These are phyloP conservation scores for Platysternon megacephalum DNA, from an alignment of 2,113 vertebrate species.

Conservation along the genomic window DNA sequence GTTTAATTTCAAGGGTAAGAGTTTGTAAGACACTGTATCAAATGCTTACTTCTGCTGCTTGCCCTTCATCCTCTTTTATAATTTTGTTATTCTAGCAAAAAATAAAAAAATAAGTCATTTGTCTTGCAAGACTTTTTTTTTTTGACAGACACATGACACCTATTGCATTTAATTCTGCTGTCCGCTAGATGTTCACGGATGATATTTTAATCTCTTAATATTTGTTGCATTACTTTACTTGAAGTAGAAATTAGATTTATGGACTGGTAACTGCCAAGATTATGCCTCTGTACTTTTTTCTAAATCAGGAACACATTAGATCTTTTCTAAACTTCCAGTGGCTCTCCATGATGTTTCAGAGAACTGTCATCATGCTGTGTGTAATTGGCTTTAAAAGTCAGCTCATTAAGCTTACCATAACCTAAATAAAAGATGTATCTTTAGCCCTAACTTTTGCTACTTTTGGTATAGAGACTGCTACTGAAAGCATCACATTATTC, in stretches of 20 bases:
- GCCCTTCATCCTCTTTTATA: slow-evolving; percentile 53
- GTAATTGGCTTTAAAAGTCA: not conserved
- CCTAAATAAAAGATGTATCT: not conserved
- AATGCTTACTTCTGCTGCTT: slow-evolving; percentile 48
- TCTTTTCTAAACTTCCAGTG: not conserved
- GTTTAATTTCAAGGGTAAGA: not conserved
- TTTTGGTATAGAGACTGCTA: not conserved
- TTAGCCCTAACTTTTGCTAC: not conserved
- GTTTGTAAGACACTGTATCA: not conserved
- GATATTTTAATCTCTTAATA: not conserved
- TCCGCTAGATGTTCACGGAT: not conserved
- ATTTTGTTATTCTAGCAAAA: slow-evolving; percentile 51
- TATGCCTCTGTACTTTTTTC: not conserved
- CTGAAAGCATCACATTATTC: not conserved
- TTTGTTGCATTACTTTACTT: not conserved
- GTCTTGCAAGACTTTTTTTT: not conserved
- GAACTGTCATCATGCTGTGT: not conserved
- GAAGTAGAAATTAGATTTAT: not conserved
- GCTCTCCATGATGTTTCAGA: not conserved
- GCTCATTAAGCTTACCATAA: not conserved
- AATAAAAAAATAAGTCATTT: not conserved
- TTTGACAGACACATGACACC: not conserved
- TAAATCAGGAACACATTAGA: not conserved
- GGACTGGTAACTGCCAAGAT: not conserved
- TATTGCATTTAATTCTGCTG: not conserved